Evolutionary conservation across 1,140 invertebrate genomes (phyloP).

Genomic region (Tetramorium simillimum): DNA sequence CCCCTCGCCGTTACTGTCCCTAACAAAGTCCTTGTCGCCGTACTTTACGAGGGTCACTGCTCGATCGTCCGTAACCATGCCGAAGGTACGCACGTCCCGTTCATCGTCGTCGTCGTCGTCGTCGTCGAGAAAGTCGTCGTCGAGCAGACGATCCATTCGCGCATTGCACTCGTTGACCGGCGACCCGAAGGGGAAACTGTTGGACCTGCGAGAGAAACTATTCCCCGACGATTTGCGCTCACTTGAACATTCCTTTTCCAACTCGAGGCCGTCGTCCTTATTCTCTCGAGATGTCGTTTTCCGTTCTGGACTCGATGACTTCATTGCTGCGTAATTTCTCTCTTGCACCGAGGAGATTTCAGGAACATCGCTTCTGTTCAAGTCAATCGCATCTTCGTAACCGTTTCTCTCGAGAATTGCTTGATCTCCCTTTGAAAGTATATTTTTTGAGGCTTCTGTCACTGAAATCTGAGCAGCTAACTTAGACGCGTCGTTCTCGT

Average conservation of each 20-base stretch:
- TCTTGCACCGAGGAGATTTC: slow-evolving; percentile 74
- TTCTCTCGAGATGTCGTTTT: slow-evolving; percentile 19
- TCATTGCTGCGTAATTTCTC: slow-evolving; percentile 74
- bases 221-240: background rate
- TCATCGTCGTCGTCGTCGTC: background rate
- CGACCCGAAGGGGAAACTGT: slow-evolving; percentile 32
- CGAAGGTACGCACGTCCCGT: background rate
- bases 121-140: background rate
- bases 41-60: background rate
- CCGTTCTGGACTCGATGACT: slow-evolving; percentile 71
- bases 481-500: background rate
- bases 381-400: background rate
- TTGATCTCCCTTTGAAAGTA: background rate
- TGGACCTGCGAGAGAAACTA: background rate
- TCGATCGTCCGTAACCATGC: slow-evolving; percentile 7
- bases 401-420: background rate
- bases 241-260: background rate
- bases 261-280: slow-evolving; percentile 6
- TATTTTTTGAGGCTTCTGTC: background rate
- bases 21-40: background rate
- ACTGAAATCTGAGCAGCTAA: background rate
- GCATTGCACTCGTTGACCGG: slow-evolving; percentile 17
- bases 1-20: background rate
- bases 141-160: slow-evolving; percentile 3
- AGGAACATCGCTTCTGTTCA: slow-evolving; percentile 31